Base-by-base conservation (phyloP, 64 coral and sea anemone genomes). In the Cladopsammia gracilis region DNA sequence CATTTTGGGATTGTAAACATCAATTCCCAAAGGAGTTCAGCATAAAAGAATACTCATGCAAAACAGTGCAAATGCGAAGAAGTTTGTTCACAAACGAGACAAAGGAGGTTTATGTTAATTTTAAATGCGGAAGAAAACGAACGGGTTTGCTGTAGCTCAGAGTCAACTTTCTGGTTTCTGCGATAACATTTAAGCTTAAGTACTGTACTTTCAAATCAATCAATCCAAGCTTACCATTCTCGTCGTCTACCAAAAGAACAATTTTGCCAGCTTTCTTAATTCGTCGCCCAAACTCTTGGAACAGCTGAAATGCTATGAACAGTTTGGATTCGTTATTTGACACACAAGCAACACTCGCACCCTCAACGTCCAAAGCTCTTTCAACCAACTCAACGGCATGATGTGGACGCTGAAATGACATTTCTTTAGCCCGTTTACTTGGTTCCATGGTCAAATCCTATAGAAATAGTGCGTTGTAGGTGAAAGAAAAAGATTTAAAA, bases 271-370 rank as follows among this genome's bases (percentile, higher is more conserved):
- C 7, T 84, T 68, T 25, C 62, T n/a, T 5, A 46, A 15, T n/a
- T 72, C 56, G 62, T 51, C 78, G 70, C 56, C 69, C 3, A 23
- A 71, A 15, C 74, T 77, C 82, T 58, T 93, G 59, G 7, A 86
- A 53, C 46, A 93, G 20, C 74, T 93, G 66, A 43, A 78, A 85
- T 20, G 82, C 91, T 7, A 93, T 71, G 46, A 93, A 93, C 19
- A 78, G 7, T 25, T 85, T 86, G 16, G 81, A 77, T 12, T 69
- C 42, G 15, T 70, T 48, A n/a, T 64, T 87, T 16, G 82, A 46
- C 22, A 87, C 50, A 66, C 91, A 93, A n/a, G 87, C 23, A 23
- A 71, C 82, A 78, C 82, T 87, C 4, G 23, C 46, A 12, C 45
- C 19, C 10, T 71, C 71, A 2, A 6, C 22, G 0, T 60, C 70